Base-by-base conservation (phyloP, 2,888 invertebrate genomes). In the Limnephilus lunatus region DNA sequence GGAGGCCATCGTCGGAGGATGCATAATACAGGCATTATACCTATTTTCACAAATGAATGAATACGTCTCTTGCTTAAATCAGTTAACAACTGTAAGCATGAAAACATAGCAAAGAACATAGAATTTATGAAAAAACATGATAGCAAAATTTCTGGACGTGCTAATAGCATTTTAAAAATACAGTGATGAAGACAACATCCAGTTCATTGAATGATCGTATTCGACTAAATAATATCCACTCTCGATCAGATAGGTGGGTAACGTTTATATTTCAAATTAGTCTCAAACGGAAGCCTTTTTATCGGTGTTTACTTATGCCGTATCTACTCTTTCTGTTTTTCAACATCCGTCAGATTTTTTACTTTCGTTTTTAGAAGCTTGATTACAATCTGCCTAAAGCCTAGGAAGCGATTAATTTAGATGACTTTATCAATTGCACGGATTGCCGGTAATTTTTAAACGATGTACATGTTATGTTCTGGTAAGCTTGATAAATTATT, bases 351-450 rank as follows among this genome's bases (percentile, higher is more conserved):
- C n/a, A 9, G 68, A 68, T 53, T 19, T 53, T 53, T 53, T 15
- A 68, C 68, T 68, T 68, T 68, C 68, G 9, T 68, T 68, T 44
- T 68, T 68, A 25, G 9, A n/a, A 25, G 68, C 7, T 25, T 68
- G 25, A 25, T 25, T 68, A n/a, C 68, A 25, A 9, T 25, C 68
- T 68, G 68, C 68, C 68, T 68, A 25, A 7, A n/a, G 68, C 68
- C 68, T 68, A 68, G 68, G 68, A 68, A 68, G 25, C 68, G n/a
- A 68, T 68, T 68, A 68, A 68, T 68, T 68, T n/a, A 9, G 68
- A 68, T 68, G 68, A 68, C 68, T 68, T n/a, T 68, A 68, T 68
- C 68, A n/a, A 68, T 68, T 68, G 68, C 68, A 68, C 68, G 68
- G 68, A 25, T n/a, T 68, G 68, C 68, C 68, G 68, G 25, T 68